Conservation (phyloP, 2,888 invertebrate genomes). For the Cyclophora punctaria region DNA sequence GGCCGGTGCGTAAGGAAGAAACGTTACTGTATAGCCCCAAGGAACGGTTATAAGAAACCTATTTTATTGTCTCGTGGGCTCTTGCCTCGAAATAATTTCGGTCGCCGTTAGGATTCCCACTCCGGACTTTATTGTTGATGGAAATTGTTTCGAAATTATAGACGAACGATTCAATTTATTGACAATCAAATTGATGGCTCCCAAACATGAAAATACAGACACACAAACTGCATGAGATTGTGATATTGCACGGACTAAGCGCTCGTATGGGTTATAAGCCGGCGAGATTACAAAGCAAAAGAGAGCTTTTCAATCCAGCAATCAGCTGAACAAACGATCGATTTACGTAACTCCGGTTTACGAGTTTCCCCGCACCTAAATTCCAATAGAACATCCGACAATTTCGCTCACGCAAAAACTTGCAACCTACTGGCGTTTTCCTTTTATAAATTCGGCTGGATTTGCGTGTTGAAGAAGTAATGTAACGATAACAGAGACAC, state of each 20-base stretch:
- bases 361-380: conserved; percentile 40
- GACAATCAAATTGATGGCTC: conserved; percentile 24
- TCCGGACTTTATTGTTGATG: conserved; percentile 43
- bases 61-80: conserved; percentile 51
- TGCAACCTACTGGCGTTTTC: conserved; percentile 49
- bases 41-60: conserved; percentile 50
- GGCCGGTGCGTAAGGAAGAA: conserved; percentile 38
- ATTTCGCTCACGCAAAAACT: conserved; percentile 44
- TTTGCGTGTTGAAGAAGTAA: conserved; percentile 58
- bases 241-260: conserved; percentile 18
- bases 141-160: conserved; percentile 42
- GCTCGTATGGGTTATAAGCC: conserved; percentile 28
- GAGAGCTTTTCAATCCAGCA: conserved; percentile 53
- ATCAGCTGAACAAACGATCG: conserved; percentile 62
- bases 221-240: conserved; percentile 13
- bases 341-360: conserved; percentile 55
- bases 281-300: conserved; percentile 47
- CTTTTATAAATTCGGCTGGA: conserved; percentile 42
- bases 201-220: conserved; percentile 9
- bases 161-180: conserved; percentile 31
- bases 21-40: conserved; percentile 39
- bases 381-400: conserved; percentile 35
- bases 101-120: conserved; percentile 41
- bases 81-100: conserved; percentile 47
- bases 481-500: conserved; percentile 55